phyloP scores from a whole-genome alignment of 2,888 invertebrate species.

The Tryphoninae sp. region DNA sequence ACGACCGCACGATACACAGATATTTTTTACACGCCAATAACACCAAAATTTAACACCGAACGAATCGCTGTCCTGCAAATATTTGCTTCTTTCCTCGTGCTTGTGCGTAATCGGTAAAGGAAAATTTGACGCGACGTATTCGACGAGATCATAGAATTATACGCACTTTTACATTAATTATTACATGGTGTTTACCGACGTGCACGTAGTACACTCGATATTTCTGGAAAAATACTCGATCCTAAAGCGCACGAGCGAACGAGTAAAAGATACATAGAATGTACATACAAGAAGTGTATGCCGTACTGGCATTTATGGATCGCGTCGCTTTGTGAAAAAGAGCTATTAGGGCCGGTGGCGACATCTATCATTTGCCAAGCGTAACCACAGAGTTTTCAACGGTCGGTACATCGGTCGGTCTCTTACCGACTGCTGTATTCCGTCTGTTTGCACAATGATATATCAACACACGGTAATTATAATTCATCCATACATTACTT shows the following conservation, averaged over 20 bases:
- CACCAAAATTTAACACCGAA: too few species aligned
- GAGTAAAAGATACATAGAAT: conserved; percentile 34
- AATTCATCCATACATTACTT: too few species aligned
- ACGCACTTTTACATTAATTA: conserved; percentile 25
- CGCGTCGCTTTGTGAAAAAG: conserved; percentile 4
- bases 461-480: too few species aligned
- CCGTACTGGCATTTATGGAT: conserved; percentile 39
- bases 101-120: neutral
- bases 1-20: too few species aligned
- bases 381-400: too few species aligned
- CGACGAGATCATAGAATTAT: neutral
- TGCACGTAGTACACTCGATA: conserved; percentile 35
- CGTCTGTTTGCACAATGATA: neutral
- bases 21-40: too few species aligned
- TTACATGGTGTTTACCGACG: conserved; percentile 39
- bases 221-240: conserved; percentile 55
- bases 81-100: neutral
- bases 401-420: neutral
- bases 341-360: conserved; percentile 4
- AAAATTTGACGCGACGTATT: neutral
- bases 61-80: neutral
- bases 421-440: neutral
- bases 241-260: conserved; percentile 32
- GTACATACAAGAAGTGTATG: neutral
- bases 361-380: neutral